Conservation (phyloP, 2,113 vertebrate species). For the Saguinus imperator region DNA sequence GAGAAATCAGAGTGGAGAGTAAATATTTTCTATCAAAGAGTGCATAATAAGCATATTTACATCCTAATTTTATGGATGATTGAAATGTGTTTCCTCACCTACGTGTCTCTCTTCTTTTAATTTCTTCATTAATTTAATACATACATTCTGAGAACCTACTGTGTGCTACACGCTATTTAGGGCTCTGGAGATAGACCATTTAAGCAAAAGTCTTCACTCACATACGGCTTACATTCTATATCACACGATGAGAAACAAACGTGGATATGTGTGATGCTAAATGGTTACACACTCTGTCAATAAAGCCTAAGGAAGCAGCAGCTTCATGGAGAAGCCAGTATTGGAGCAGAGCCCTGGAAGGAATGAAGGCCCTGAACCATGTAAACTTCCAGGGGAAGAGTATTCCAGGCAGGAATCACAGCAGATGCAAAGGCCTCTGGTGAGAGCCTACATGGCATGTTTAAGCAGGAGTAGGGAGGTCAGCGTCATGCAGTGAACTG, state of each 20-base stretch:
- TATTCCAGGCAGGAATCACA: background rate
- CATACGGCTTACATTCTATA: background rate
- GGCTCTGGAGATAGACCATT: background rate
- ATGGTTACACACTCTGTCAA: background rate
- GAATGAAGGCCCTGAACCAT: accelerated
- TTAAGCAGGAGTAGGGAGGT: background rate
- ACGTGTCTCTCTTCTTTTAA: background rate
- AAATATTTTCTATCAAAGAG: background rate
- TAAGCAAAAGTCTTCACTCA: background rate
- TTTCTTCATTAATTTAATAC: background rate
- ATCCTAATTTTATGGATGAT: background rate
- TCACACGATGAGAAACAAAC: background rate
- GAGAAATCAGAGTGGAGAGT: background rate
- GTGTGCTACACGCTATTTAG: background rate
- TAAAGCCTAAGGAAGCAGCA: background rate
- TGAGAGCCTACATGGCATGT: accelerated
- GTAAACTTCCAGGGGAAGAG: no score
- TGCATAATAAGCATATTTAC: background rate
- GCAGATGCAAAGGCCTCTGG: background rate
- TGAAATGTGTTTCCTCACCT: background rate
- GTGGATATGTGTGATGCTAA: background rate
- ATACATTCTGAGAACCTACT: background rate
- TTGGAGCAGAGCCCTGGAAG: background rate
- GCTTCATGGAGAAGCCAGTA: background rate
- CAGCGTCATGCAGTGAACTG: background rate